Evolutionary conservation across 1,140 invertebrate genomes (phyloP).

Genomic region (Danaus melanippus): DNA sequence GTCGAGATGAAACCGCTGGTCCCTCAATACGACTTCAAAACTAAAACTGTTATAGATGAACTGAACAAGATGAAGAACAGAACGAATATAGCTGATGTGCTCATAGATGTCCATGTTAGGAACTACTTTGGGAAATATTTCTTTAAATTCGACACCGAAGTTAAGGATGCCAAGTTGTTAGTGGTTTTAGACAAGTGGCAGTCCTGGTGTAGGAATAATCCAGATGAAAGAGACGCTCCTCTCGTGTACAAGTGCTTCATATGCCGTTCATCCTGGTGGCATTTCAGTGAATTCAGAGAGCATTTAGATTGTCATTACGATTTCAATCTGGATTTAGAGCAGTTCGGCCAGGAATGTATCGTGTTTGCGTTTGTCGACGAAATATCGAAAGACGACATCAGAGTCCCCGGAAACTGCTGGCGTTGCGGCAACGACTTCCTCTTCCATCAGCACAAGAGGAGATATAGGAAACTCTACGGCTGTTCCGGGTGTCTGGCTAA

Average conservation of each 20-base stretch:
- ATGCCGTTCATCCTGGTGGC: conserved; percentile 27
- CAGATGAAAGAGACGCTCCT: conserved; percentile 10
- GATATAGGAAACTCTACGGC: conserved; percentile 1
- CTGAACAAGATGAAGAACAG: conserved; percentile 4
- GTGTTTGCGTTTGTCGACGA: conserved; percentile 10
- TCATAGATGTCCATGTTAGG: conserved; percentile 9
- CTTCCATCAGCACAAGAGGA: neutral
- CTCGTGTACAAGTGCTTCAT: conserved; percentile 31
- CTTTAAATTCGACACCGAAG: neutral
- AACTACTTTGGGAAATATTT: conserved; percentile 10
- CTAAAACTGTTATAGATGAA: conserved; percentile 1
- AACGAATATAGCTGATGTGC: conserved; percentile 7
- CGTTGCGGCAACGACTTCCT: conserved; percentile 14
- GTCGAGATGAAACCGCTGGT: too few species aligned
- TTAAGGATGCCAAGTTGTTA: conserved; percentile 9
- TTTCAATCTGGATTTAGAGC: neutral
- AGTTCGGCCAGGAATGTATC: conserved; percentile 15
- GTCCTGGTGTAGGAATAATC: conserved; percentile 10
- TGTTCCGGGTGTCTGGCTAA: conserved; percentile 14
- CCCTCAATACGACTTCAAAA: too few species aligned
- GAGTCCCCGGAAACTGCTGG: conserved; percentile 7
- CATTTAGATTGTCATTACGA: conserved; percentile 21
- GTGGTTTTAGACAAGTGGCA: conserved; percentile 16
- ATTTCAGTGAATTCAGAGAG: conserved; percentile 21
- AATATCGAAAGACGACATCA: neutral